Conservation (phyloP, 2,888 invertebrate genomes). For the Drosophila formosana region DNA sequence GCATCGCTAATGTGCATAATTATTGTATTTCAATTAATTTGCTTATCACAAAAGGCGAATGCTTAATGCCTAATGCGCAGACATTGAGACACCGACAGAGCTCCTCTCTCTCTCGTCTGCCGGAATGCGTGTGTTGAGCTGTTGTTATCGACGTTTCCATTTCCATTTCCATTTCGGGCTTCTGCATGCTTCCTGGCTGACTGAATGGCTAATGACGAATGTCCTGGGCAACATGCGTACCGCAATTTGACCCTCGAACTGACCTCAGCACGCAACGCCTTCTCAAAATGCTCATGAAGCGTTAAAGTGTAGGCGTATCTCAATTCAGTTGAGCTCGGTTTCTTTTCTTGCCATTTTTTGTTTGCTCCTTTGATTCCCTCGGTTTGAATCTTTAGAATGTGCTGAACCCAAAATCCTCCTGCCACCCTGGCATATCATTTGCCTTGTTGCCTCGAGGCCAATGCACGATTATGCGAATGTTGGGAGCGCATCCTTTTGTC, state of each 20-base stretch:
- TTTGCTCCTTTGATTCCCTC: constrained; percentile 17
- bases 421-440: constrained; percentile 9
- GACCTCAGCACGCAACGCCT: constrained; percentile 53
- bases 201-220: constrained; percentile 59
- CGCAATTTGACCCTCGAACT: constrained; percentile 45
- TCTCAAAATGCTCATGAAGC: constrained; percentile 18
- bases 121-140: constrained; percentile 12
- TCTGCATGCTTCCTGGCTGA: not conserved
- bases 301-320: constrained; percentile 47
- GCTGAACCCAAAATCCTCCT: constrained; percentile 21
- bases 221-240: constrained; percentile 36
- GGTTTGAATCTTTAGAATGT: constrained; percentile 59
- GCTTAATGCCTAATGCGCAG: constrained; percentile 32
- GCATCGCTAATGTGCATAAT: constrained; percentile 49
- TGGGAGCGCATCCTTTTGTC: constrained; percentile 52
- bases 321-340: not conserved
- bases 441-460: constrained; percentile 30
- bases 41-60: constrained; percentile 37
- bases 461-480: constrained; percentile 36
- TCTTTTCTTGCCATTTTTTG: constrained; percentile 1
- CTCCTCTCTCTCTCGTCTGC: not conserved
- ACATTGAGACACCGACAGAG: constrained; percentile 12
- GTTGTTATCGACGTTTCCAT: constrained; percentile 52
- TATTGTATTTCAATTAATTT: constrained; percentile 64
- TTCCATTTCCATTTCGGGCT: constrained; percentile 1